Percentiles rank a stretch among this genome's conserved stretches.
phyloP scores from a whole-genome alignment of 2,797 vertebrate genomes.

The Platalea minor region DNA sequence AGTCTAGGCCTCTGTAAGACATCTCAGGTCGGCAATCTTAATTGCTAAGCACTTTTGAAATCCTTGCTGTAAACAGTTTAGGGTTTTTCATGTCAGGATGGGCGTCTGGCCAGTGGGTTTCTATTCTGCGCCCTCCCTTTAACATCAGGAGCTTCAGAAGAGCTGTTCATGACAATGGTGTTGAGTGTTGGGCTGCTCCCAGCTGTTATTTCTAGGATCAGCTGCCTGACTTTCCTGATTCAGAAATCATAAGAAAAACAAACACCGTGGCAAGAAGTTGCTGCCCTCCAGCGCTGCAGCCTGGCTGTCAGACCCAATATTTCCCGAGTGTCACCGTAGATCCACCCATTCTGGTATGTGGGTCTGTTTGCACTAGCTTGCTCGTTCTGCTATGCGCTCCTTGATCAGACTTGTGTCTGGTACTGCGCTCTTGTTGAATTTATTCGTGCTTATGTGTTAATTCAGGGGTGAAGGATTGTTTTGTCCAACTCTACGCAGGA shows the following conservation, averaged over 20 bases:
- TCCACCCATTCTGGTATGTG: background rate
- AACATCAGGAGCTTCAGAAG: background rate
- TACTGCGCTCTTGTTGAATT: background rate
- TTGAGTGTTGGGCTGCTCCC: background rate
- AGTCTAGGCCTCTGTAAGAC: background rate
- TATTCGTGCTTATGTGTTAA: background rate
- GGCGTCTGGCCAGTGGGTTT: background rate
- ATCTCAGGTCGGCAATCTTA: background rate
- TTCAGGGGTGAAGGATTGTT: background rate
- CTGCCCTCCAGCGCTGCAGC: conserved; percentile 7
- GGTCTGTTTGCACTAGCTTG: background rate
- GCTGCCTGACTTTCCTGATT: background rate
- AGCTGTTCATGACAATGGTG: background rate
- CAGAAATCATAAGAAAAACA: background rate
- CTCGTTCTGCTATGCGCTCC: background rate
- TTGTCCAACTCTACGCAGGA: background rate
- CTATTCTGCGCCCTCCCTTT: background rate
- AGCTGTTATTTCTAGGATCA: background rate
- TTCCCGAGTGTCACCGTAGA: background rate
- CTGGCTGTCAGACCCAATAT: background rate
- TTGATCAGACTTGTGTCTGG: background rate
- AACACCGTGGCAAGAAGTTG: background rate
- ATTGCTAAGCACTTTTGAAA: background rate
- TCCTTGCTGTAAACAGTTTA: background rate
- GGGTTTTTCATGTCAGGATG: background rate